phyloP scores from a whole-genome alignment of 2,888 invertebrate genomes.

The Cerceris rybyensis region DNA sequence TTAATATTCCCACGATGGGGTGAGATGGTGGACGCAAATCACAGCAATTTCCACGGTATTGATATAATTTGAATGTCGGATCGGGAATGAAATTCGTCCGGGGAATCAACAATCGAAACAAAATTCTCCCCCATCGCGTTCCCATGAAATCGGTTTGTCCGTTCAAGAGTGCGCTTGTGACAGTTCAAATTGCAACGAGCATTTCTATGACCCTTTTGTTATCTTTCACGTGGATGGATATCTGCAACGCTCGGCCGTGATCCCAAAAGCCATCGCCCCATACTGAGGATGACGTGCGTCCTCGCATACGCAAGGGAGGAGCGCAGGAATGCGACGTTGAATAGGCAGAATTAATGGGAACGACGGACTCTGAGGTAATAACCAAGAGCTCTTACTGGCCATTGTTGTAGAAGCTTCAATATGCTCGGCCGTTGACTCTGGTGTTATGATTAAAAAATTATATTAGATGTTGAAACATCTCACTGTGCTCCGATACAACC shows the following conservation, averaged over 20 bases:
- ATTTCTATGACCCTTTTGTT: slow-evolving; percentile 28
- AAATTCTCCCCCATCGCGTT: not conserved
- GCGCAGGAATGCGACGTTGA: slow-evolving; percentile 67
- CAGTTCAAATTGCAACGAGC: slow-evolving; percentile 14
- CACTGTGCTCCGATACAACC: too few relatives aligned
- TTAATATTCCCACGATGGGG: not conserved
- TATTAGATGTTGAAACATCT: slow-evolving; percentile 21
- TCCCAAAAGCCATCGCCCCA: slow-evolving; percentile 28
- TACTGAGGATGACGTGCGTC: slow-evolving; percentile 28
- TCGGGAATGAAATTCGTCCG: not conserved
- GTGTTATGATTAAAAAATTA: slow-evolving; percentile 37
- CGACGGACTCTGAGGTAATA: slow-evolving; percentile 64
- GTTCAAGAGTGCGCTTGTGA: not conserved
- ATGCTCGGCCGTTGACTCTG: slow-evolving; percentile 16
- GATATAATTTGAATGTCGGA: not conserved
- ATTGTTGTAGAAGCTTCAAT: slow-evolving; percentile 41
- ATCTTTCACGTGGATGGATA: slow-evolving; percentile 36
- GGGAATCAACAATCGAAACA: not conserved
- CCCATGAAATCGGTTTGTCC: not conserved
- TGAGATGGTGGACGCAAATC: not conserved
- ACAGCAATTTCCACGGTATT: not conserved
- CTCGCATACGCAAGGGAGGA: slow-evolving; percentile 37
- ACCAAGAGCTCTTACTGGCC: slow-evolving; percentile 53
- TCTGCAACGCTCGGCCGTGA: slow-evolving; percentile 8
- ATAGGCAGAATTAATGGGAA: slow-evolving; percentile 73